Conservation (phyloP, 1,140 invertebrate species). For the Caenorhabditis elegans region DNA sequence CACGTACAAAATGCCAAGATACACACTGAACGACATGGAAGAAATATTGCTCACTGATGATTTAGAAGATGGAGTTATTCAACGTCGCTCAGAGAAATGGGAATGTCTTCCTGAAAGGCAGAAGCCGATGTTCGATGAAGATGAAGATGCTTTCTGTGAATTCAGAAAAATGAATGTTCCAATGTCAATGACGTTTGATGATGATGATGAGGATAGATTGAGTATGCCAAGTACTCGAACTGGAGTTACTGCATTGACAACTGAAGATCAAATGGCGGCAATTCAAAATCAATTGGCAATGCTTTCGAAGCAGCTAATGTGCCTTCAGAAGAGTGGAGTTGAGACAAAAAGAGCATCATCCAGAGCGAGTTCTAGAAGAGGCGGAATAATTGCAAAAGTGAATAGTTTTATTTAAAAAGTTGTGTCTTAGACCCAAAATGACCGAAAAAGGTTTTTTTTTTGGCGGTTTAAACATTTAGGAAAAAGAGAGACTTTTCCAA, state of each 20-base stretch:
- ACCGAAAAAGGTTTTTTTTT: too few species aligned
- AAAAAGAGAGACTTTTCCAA: too few species aligned
- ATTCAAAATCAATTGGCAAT: conserved; percentile 6
- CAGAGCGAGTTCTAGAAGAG: background rate
- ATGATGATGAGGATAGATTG: conserved; percentile 1
- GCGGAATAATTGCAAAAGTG: background rate
- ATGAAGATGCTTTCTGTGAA: background rate
- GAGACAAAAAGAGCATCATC: background rate
- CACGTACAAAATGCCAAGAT: conserved; percentile 18
- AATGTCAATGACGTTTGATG: conserved; percentile 8
- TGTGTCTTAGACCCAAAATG: too few species aligned
- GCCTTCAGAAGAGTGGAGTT: background rate
- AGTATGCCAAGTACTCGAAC: conserved; percentile 11
- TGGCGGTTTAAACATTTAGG: too few species aligned
- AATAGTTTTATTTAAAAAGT: too few species aligned
- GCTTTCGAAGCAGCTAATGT: conserved; percentile 14
- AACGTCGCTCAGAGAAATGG: conserved; percentile 8
- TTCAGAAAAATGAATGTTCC: background rate
- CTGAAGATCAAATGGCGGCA: conserved; percentile 21
- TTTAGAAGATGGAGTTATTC: conserved; percentile 1
- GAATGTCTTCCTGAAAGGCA: background rate
- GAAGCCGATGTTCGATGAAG: background rate
- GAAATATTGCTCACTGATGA: background rate
- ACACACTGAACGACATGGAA: background rate
- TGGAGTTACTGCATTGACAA: background rate